Evolutionary conservation across 2,797 vertebrate species (phyloP).

Genomic region (Acipenser transmontanus): DNA sequence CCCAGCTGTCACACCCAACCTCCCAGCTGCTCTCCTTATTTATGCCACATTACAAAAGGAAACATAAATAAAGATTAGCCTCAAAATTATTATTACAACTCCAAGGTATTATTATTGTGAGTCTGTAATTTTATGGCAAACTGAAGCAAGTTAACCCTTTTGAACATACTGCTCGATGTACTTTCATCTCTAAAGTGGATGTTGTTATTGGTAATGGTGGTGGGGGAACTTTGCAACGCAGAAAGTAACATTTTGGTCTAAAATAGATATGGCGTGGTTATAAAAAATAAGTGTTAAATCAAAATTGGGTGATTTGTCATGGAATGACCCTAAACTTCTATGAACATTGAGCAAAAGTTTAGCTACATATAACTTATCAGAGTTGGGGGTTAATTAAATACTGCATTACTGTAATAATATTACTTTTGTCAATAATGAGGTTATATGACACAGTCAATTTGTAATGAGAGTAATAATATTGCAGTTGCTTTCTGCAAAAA

Average conservation of each 20-base stretch:
- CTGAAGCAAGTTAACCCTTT: not conserved
- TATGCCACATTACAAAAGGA: constrained; percentile 28
- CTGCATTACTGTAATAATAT: too few relatives aligned
- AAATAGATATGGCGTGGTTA: not conserved
- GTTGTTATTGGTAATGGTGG: not conserved
- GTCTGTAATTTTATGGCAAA: not conserved
- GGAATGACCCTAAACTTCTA: not conserved
- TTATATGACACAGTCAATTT: too few relatives aligned
- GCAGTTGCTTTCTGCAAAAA: too few relatives aligned
- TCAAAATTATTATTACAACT: constrained; percentile 27
- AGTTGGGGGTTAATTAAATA: too few relatives aligned
- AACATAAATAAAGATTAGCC: constrained; percentile 34
- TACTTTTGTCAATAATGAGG: too few relatives aligned
- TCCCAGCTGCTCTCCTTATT: constrained; percentile 35
- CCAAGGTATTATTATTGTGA: constrained; percentile 2
- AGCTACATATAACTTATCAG: too few relatives aligned
- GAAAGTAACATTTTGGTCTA: not conserved
- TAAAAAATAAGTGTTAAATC: not conserved
- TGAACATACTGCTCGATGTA: constrained; percentile 1
- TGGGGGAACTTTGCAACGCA: not conserved
- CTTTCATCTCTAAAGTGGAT: constrained; percentile 1
- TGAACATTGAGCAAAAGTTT: too few relatives aligned
- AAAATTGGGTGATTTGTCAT: not conserved
- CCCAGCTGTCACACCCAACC: constrained; percentile 35
- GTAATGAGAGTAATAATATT: too few relatives aligned